Conservation (phyloP, 2,113 vertebrate genomes). For the Coptodon bakossiorum region DNA sequence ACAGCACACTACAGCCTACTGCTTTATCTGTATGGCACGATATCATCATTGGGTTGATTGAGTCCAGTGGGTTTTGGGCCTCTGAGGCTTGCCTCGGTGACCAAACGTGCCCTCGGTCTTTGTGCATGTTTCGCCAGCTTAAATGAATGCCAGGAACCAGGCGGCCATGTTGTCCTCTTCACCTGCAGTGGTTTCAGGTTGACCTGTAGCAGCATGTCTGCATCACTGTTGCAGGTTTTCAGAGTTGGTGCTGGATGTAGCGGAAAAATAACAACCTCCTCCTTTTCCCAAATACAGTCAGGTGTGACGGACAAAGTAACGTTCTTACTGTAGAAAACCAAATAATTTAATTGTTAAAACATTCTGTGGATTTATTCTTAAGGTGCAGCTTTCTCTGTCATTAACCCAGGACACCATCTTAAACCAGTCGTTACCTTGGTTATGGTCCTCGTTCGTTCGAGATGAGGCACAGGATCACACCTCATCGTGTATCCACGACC, state of each 20-base stretch:
- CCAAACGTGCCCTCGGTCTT: not conserved
- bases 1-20: not conserved
- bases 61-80: not conserved
- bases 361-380: not conserved
- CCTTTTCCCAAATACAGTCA: not conserved
- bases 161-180: not conserved
- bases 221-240: not conserved
- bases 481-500: not conserved
- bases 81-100: not conserved
- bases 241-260: not conserved
- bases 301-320: not conserved
- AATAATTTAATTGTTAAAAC: not conserved
- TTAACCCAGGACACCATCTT: not conserved
- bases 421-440: not conserved
- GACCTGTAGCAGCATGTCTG: not conserved
- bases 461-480: not conserved
- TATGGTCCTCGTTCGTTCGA: not conserved
- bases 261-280: rapidly evolving
- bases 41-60: not conserved
- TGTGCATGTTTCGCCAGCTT: not conserved
- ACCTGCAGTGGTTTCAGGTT: not conserved
- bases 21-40: not conserved
- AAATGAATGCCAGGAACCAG: not conserved
- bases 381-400: not conserved
- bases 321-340: not conserved